Conservation (phyloP, 2,797 vertebrate genomes). For the Trematomus bernacchii region DNA sequence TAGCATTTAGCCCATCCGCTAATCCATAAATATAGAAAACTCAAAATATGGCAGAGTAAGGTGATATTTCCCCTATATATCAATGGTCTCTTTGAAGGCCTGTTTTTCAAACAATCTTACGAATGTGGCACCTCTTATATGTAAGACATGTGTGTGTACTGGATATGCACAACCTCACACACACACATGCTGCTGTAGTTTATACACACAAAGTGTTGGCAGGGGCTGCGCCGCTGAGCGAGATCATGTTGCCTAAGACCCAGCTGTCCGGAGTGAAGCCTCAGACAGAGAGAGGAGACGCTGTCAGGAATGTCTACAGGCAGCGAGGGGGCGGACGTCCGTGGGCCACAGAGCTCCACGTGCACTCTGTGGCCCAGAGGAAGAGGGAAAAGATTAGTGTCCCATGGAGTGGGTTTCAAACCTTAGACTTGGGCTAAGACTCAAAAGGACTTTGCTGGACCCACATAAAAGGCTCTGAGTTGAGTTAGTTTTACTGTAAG, state of each 20-base stretch:
- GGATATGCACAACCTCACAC: constrained; percentile 48
- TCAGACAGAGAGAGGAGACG: constrained; percentile 74
- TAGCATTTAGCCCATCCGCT: constrained; percentile 24
- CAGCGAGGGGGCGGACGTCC: constrained; percentile 57
- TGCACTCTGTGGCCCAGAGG: constrained; percentile 41
- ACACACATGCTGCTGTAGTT: constrained; percentile 47
- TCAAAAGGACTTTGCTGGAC: background rate
- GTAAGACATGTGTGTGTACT: constrained; percentile 49
- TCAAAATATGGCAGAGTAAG: constrained; percentile 42
- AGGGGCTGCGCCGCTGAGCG: constrained; percentile 46
- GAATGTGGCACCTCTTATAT: constrained; percentile 72
- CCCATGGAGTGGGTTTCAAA: background rate
- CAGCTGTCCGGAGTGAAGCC: constrained; percentile 78
- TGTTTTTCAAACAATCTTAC: constrained; percentile 67
- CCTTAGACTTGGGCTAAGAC: background rate
- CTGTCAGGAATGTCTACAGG: constrained; percentile 77
- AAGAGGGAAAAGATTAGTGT: constrained; percentile 23
- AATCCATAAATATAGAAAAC: constrained; percentile 26
- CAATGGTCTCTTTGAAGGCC: constrained; percentile 23
- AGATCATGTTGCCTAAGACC: constrained; percentile 74
- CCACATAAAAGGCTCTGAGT: background rate
- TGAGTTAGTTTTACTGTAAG: background rate
- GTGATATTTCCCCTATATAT: constrained; percentile 45
- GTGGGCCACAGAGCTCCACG: constrained; percentile 31
- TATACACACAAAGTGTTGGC: constrained; percentile 49